Conservation (phyloP, 2,113 vertebrate genomes). For the Alosa alosa region DNA sequence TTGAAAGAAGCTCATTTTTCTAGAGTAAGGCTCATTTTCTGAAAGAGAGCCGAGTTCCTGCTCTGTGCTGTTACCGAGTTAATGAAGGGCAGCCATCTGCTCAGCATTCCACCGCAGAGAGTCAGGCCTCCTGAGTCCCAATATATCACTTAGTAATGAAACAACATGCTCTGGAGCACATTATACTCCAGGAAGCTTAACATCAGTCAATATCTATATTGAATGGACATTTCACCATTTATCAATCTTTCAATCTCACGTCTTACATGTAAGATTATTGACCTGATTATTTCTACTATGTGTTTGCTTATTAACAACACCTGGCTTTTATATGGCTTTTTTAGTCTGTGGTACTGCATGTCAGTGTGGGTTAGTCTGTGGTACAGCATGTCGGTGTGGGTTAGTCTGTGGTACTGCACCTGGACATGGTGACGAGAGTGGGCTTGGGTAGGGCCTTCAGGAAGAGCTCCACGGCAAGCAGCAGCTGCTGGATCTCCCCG, state of each 20-base stretch:
- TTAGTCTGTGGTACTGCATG: too few species aligned
- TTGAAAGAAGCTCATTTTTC: background rate
- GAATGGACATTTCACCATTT: too few species aligned
- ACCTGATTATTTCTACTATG: too few species aligned
- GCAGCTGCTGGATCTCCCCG: slow-evolving; percentile 79
- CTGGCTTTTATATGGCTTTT: too few species aligned
- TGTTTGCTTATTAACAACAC: too few species aligned
- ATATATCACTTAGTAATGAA: background rate
- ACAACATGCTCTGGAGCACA: background rate
- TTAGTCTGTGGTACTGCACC: slow-evolving; percentile 62
- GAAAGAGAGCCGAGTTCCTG: background rate
- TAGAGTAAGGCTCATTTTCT: background rate
- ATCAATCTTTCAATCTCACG: too few species aligned
- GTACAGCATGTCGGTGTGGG: too few species aligned
- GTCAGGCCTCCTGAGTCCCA: background rate
- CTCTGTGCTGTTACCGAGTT: background rate
- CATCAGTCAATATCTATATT: too few species aligned
- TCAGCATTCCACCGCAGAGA: too few species aligned
- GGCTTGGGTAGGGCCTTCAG: slow-evolving; percentile 81
- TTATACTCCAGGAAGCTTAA: too few species aligned
- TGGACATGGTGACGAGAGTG: slow-evolving; percentile 86
- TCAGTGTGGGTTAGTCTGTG: too few species aligned
- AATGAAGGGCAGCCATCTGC: background rate
- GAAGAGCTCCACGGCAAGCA: slow-evolving; percentile 71
- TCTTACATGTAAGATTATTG: too few species aligned